A percentile compares a stretch with the other conserved stretches of the same genome.
phyloP scores from a whole-genome alignment of 1,140 invertebrate genomes.

The Euschistus heros region DNA sequence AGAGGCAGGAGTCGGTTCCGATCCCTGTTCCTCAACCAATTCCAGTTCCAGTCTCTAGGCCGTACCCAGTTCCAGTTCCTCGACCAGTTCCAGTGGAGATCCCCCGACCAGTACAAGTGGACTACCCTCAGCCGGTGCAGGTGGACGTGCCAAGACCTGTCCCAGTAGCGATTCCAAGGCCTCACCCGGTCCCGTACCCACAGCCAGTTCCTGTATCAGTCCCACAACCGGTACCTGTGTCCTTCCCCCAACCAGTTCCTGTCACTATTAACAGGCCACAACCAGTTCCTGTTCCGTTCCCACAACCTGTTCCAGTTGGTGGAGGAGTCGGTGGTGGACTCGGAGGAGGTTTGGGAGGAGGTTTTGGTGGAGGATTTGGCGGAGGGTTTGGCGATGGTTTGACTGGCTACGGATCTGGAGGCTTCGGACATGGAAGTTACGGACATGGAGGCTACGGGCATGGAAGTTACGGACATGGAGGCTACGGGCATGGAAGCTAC shows the following conservation, averaged over 20 bases:
- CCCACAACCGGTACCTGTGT: neutral
- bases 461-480: no score
- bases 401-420: no score
- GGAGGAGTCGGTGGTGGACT: no score
- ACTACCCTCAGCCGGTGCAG: neutral
- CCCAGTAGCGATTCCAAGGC: neutral
- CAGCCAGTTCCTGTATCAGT: neutral
- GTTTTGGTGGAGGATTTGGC: no score
- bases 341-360: no score
- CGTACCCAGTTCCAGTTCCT: neutral
- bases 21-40: neutral
- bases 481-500: no score
- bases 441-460: no score
- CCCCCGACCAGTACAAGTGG: neutral
- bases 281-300: neutral
- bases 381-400: no score
- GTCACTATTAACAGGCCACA: neutral
- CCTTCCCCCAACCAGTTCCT: neutral
- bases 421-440: no score
- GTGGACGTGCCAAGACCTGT: neutral
- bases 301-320: neutral
- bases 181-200: neutral
- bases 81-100: neutral
- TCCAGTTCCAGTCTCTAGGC: neutral
- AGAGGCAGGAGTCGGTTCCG: neutral